Conservation (phyloP, 2,113 vertebrate genomes). For the Rhinoptilus africanus region DNA sequence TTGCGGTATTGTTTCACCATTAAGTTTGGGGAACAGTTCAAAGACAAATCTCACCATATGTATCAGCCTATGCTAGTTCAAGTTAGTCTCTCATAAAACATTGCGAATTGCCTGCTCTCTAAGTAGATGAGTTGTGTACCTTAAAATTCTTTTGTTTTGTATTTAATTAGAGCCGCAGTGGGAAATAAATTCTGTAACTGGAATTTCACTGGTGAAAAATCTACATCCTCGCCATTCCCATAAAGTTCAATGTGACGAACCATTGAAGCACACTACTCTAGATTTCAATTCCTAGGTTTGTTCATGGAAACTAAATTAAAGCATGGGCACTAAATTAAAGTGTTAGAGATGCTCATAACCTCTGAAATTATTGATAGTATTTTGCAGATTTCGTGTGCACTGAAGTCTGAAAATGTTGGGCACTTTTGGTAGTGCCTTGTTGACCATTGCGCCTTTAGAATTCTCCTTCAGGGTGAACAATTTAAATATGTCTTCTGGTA, state of each 20-base stretch:
- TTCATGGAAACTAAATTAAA: not conserved
- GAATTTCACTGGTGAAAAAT: not conserved
- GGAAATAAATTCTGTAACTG: not conserved
- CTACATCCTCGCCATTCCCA: not conserved
- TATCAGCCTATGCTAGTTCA: not conserved
- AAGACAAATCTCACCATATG: not conserved
- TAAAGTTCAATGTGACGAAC: not conserved
- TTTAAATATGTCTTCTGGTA: not conserved
- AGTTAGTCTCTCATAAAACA: not conserved
- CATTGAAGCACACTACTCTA: not conserved
- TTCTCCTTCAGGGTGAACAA: not conserved
- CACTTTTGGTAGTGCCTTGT: not conserved
- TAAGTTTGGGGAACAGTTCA: not conserved
- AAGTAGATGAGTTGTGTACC: not conserved
- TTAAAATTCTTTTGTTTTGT: not conserved
- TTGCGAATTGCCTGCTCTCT: not conserved
- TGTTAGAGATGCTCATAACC: not conserved
- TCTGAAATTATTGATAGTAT: not conserved
- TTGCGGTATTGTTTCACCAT: not conserved
- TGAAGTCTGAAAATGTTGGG: not conserved
- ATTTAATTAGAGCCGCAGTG: not conserved
- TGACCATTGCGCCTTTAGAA: not conserved
- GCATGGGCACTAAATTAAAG: not conserved
- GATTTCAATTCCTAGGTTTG: not conserved
- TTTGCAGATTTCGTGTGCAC: not conserved